Base-by-base conservation (phyloP, 2,888 invertebrate species). In the Sericinus montela region DNA sequence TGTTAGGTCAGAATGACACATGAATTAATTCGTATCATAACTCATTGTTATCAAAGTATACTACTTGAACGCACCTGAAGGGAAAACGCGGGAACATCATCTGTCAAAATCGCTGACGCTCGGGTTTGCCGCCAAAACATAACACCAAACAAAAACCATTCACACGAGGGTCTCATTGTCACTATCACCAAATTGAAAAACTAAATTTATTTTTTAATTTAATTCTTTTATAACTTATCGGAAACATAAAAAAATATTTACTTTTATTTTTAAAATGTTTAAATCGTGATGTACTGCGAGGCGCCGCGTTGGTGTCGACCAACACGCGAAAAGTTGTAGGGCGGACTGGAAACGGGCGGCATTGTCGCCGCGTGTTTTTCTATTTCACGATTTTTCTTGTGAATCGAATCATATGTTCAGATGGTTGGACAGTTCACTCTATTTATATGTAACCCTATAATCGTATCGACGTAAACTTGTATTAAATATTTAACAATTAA, bases 41-140 rank as follows among this genome's bases (percentile, higher is more conserved):
- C 62, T 71, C 72, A 74, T 74, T 53, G 63, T 75, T 75, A 70
- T 77, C 67, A 71, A 65, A 63, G 54, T 70, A 61, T 69, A 68
- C 69, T 73, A 80, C 72, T 71, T 75, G 78, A 80, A 84, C 85
- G 81, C 83, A 85, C 86, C 85, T 85, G 81, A 76, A 75, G 69
- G 62, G 63, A 77, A 79, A 75, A 71, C 75, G 83, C 79, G 83
- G 75, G 76, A 80, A 72, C 69, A 65, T 78, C 84, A 85, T 84
- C 78, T 75, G 84, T 86, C 85, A 84, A 69, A 62, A 66, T 65
- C 57, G 63, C 58, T 67, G 73, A 68, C 72, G 62, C 66, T 57
- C 57, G 51, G 53, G 69, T 76, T 80, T 80, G 65, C 70, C 83
- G 82, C 78, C 79, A 75, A 79, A 81, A 72, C 67, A 71, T 63